Conservation (phyloP, 2,797 vertebrate genomes). For the Phalloptychus januarius region DNA sequence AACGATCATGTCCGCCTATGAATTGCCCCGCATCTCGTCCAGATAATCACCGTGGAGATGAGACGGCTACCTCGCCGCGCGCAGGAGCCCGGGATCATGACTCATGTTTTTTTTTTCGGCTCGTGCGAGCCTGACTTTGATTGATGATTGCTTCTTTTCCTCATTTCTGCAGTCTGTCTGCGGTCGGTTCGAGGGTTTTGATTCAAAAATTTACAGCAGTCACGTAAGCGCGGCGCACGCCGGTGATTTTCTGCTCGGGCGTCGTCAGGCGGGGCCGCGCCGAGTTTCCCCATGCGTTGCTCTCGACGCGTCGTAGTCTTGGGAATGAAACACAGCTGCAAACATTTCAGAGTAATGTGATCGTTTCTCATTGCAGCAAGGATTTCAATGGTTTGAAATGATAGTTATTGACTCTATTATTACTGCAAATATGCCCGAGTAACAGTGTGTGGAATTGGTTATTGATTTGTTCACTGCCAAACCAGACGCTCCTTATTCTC, state of each 20-base stretch:
- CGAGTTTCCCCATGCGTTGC: background rate
- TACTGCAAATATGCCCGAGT: background rate
- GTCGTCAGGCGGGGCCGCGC: background rate
- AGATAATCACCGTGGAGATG: constrained; percentile 32
- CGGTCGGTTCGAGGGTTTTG: constrained; percentile 4
- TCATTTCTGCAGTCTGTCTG: constrained; percentile 9
- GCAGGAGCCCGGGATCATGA: background rate
- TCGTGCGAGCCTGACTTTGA: constrained; percentile 32
- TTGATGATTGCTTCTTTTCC: constrained; percentile 25
- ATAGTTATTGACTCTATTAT: background rate
- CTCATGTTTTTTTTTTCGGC: constrained; percentile 21
- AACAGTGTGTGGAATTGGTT: background rate
- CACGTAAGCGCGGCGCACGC: background rate
- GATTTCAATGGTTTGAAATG: background rate
- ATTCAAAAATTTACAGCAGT: constrained; percentile 3
- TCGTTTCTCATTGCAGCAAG: background rate
- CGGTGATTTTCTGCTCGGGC: background rate
- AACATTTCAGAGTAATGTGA: background rate
- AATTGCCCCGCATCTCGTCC: constrained; percentile 1
- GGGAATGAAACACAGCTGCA: background rate
- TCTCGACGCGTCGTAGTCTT: background rate
- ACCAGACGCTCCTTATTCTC: background rate
- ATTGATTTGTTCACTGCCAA: background rate
- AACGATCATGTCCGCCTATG: constrained; percentile 4
- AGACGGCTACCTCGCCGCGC: background rate